These are phyloP conservation scores for Neoarius graeffei DNA, from an alignment of 2,113 vertebrate species.

Conservation along the genomic window DNA sequence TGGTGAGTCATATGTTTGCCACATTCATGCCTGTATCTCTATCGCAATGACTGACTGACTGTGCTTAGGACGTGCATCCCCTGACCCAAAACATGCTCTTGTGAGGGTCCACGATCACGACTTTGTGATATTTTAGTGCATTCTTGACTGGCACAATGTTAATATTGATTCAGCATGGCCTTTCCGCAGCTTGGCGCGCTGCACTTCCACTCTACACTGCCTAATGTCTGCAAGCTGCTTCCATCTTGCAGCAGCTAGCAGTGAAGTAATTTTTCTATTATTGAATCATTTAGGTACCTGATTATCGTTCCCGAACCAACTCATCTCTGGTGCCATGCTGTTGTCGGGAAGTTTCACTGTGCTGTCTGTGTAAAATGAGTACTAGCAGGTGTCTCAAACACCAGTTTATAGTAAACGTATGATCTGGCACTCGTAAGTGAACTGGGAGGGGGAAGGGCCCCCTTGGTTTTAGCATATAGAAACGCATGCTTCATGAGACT, in stretches of 20 bases:
- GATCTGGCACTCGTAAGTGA: slow-evolving; percentile 3
- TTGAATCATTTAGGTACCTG: slow-evolving; percentile 44
- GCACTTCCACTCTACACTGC: not conserved
- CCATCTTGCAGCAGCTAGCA: not conserved
- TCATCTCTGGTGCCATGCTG: slow-evolving; percentile 38
- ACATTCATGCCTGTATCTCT: not conserved
- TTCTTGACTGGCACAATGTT: not conserved
- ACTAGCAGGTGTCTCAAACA: slow-evolving; percentile 39
- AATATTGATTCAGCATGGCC: not conserved
- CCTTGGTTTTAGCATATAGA: not conserved
- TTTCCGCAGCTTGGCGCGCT: not conserved
- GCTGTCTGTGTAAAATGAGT: slow-evolving; percentile 33
- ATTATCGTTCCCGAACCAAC: not conserved
- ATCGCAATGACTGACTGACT: slow-evolving; percentile 25
- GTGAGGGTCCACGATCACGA: not conserved
- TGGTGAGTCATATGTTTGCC: slow-evolving; percentile 69
- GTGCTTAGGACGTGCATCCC: not conserved
- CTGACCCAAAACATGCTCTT: not conserved
- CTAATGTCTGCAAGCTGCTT: not conserved
- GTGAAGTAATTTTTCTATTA: not conserved
- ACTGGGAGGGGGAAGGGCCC: not conserved
- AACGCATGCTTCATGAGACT: not conserved
- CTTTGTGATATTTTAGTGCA: not conserved
- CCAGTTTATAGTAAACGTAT: slow-evolving; percentile 35
- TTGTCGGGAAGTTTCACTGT: slow-evolving; percentile 15